Percentiles rank a stretch among this genome's conserved stretches.
These are phyloP conservation scores for Promerops cafer DNA, from an alignment of 2,113 vertebrate genomes.

Conservation along the genomic window DNA sequence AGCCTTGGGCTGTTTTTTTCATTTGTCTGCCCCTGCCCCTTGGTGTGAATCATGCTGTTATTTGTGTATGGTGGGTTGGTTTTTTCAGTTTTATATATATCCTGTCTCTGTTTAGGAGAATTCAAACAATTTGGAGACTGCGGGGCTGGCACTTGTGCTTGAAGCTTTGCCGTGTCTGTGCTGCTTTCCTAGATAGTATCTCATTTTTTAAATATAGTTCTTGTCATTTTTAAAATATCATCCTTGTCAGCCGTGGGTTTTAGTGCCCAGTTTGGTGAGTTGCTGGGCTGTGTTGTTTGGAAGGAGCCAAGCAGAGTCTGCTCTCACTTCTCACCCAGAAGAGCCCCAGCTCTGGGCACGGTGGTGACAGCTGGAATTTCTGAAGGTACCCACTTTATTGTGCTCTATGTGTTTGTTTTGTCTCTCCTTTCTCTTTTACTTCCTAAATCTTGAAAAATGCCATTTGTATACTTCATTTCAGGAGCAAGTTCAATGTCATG, in stretches of 20 bases:
- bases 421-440: not conserved
- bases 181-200: not conserved
- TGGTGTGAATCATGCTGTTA: constrained; percentile 34
- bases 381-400: not conserved
- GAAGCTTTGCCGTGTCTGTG: not conserved
- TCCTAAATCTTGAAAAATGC: not conserved
- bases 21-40: constrained; percentile 12
- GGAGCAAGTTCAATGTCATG: not conserved
- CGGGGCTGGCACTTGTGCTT: not conserved
- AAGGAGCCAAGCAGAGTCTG: not conserved
- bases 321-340: not conserved
- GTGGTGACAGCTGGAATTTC: not conserved
- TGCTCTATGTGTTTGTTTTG: not conserved
- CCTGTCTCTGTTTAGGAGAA: not conserved
- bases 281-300: not conserved
- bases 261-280: not conserved
- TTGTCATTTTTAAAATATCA: not conserved
- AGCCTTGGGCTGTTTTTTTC: not conserved
- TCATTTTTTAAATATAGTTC: not conserved
- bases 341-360: not conserved
- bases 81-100: not conserved
- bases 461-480: not conserved
- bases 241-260: not conserved
- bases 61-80: not conserved
- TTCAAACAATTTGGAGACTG: not conserved